Evolutionary conservation across 2,888 invertebrate species (phyloP).

Genomic region (Molanna angustata): DNA sequence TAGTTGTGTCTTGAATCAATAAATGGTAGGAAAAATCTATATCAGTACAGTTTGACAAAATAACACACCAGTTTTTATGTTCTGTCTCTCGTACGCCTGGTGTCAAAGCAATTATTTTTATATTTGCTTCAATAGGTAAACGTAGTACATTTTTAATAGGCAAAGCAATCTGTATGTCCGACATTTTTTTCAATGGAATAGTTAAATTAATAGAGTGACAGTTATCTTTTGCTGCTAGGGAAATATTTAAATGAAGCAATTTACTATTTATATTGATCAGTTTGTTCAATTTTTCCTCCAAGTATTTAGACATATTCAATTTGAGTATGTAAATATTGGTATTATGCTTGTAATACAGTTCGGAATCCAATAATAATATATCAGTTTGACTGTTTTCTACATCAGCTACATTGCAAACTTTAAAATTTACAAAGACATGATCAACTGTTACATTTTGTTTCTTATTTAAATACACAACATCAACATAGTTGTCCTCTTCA

Average conservation of each 20-base stretch:
- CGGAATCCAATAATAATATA: too few relatives aligned
- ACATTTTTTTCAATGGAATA: constrained; percentile 2
- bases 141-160: constrained; percentile 1
- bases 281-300: constrained; percentile 14
- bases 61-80: constrained; percentile 14
- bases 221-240: background rate
- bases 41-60: background rate
- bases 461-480: constrained; percentile 9
- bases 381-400: too few relatives aligned
- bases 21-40: constrained; percentile 14
- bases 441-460: constrained; percentile 5
- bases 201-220: constrained; percentile 2
- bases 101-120: constrained; percentile 7
- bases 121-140: background rate
- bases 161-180: background rate
- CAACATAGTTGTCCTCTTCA: constrained; percentile 16
- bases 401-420: background rate
- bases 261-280: constrained; percentile 5
- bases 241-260: constrained; percentile 10
- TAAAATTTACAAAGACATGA: background rate
- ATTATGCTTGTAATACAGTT: too few relatives aligned
- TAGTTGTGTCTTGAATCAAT: constrained; percentile 6
- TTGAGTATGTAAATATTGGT: constrained; percentile 7
- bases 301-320: constrained; percentile 11
- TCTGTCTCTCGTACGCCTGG: constrained; percentile 9